Conservation (phyloP, 2,797 vertebrate genomes). For the Gallinago nigripennis region DNA sequence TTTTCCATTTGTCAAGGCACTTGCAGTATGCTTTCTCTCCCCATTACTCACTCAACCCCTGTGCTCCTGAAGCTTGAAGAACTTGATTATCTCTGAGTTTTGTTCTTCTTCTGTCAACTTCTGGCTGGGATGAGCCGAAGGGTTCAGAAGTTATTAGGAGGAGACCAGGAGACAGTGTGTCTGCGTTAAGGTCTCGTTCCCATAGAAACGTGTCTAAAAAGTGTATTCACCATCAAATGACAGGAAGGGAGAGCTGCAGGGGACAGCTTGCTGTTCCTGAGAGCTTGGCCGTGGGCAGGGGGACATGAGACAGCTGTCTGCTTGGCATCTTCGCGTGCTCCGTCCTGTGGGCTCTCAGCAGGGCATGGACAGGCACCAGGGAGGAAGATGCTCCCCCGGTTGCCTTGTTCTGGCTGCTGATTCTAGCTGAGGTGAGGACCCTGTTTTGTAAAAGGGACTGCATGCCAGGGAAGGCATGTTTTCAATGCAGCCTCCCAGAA, state of each 20-base stretch:
- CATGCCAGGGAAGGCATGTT: rapidly evolving
- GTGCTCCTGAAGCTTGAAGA: neutral
- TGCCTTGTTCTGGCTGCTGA: neutral
- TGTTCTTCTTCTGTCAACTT: neutral
- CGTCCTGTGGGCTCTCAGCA: neutral
- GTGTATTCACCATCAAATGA: neutral
- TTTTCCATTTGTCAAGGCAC: neutral
- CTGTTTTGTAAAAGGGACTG: neutral
- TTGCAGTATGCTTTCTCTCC: neutral
- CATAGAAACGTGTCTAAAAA: constrained; percentile 50
- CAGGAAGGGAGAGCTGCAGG: neutral
- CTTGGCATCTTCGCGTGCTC: neutral
- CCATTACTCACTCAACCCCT: neutral
- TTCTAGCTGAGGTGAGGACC: neutral
- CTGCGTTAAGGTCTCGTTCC: neutral
- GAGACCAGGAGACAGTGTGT: neutral
- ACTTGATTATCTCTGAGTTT: neutral
- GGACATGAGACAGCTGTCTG: neutral
- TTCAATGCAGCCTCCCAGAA: neutral
- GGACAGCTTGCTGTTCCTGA: rapidly evolving
- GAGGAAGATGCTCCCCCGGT: rapidly evolving
- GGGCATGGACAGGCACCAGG: neutral
- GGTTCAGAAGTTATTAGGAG: neutral
- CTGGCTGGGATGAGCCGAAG: neutral
- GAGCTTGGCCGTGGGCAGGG: neutral